Evolutionary conservation across 1,140 invertebrate genomes (phyloP).

Genomic region (silkworm (Bombyx mori)): ASM3026992v2 NC_085109.1:6154001-6154500

Average conservation of each 20-base stretch:
- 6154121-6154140: not conserved
- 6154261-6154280: slow-evolving; percentile 65
- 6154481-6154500: slow-evolving; percentile 55
- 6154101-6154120: no score
- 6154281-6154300: slow-evolving; percentile 55
- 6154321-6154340: slow-evolving; percentile 59
- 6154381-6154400: slow-evolving; percentile 34
- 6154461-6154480: slow-evolving; percentile 24
- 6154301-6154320: slow-evolving; percentile 59
- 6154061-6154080: no score
- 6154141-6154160: slow-evolving; percentile 2
- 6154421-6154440: slow-evolving; percentile 29
- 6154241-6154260: slow-evolving; percentile 57
- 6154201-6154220: slow-evolving; percentile 51
- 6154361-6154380: slow-evolving; percentile 26
- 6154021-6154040: no score
- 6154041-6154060: no score
- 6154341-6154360: slow-evolving; percentile 35
- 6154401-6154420: slow-evolving; percentile 25
- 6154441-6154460: slow-evolving; percentile 17
- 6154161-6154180: slow-evolving; percentile 35
- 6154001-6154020: no score
- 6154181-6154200: slow-evolving; percentile 59
- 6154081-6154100: no score
- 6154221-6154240: slow-evolving; percentile 55